Percentiles rank a stretch among this genome's conserved stretches.
These are phyloP conservation scores for Chromobotia macracanthus DNA, from an alignment of 2,797 vertebrate species.

Conservation along the genomic window DNA sequence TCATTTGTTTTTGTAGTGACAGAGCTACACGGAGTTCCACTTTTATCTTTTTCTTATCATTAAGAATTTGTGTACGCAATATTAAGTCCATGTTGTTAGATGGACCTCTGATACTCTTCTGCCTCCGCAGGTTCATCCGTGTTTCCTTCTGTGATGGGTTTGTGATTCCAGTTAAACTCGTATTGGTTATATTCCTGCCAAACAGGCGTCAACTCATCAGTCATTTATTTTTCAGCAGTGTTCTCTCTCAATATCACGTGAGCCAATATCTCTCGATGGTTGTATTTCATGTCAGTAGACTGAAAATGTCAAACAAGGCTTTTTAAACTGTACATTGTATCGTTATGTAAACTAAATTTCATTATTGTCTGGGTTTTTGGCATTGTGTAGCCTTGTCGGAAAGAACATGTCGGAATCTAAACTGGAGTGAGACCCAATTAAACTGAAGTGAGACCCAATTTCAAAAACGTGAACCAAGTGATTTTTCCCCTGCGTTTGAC, in stretches of 20 bases:
- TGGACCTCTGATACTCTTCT: too few species aligned
- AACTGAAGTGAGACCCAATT: slow-evolving; percentile 1
- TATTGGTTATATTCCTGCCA: slow-evolving; percentile 28
- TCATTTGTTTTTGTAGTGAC: too few species aligned
- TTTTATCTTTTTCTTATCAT: too few species aligned
- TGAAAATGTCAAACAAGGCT: background rate
- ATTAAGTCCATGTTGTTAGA: too few species aligned
- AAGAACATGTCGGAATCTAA: too few species aligned
- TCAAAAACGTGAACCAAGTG: background rate
- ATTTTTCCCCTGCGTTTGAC: background rate
- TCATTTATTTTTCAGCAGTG: slow-evolving; percentile 6
- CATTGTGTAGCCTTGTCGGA: background rate
- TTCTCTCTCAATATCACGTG: background rate
- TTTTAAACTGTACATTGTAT: background rate
- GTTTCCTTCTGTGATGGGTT: slow-evolving; percentile 78
- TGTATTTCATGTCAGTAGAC: background rate
- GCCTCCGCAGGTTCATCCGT: slow-evolving; percentile 70
- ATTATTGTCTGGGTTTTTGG: background rate
- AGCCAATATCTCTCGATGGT: background rate
- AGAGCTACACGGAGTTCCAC: too few species aligned
- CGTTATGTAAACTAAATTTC: background rate
- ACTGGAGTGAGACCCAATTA: background rate
- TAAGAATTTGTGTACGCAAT: too few species aligned
- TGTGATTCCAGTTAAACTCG: slow-evolving; percentile 65
- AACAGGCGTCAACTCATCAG: slow-evolving; percentile 1